Base-by-base conservation (phyloP, 2,888 invertebrate genomes). In the Drosophila picticornis region DNA sequence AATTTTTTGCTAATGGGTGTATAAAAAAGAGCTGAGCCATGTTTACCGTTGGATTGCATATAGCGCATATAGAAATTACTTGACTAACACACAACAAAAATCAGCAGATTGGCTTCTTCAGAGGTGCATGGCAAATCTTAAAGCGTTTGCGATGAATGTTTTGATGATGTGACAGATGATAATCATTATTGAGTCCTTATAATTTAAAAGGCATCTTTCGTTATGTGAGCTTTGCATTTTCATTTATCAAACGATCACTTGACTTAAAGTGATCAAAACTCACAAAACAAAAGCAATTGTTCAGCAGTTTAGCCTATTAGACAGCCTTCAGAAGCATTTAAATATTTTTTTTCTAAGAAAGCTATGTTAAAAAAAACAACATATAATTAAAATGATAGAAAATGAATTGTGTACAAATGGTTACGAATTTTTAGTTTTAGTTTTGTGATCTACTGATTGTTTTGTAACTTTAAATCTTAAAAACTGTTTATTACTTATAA, bases 31-130 rank as follows among this genome's bases (percentile, higher is more conserved):
- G 40, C 56, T 72, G 63, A 76, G 58, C 75, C 75, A 80, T 90
- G 83, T 72, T 86, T 86, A 86, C 86, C 86, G 75, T 88, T 81
- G 59, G 67, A 53, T 65, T 65, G 52, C 38, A 16, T 43, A 31
- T 29, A 29, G 27, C 55, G 25, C 36, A 56, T 38, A 38, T n/a
- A 56, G 36, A 63, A 53, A 62, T 38, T 71, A 77, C 66, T 77
- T 84, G 84, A 77, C 83, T 76, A 81, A 88, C 75, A 76, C 78
- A 81, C 71, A 86, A 90, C 55, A 72, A 72, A 71, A 80, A 84
- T 80, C 90, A 73, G 80, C 88, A 60, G 81, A 51, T 67, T 67
- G 83, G 56, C 72, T 69, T 69, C 77, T 62, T 78, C 71, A 72
- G 36, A 72, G 65, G 72, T 76, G 62, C 72, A 80, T 79, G 62